Evolutionary conservation across 1,140 invertebrate species (phyloP).

Genomic region (Polypedilum vanderplanki): DNA sequence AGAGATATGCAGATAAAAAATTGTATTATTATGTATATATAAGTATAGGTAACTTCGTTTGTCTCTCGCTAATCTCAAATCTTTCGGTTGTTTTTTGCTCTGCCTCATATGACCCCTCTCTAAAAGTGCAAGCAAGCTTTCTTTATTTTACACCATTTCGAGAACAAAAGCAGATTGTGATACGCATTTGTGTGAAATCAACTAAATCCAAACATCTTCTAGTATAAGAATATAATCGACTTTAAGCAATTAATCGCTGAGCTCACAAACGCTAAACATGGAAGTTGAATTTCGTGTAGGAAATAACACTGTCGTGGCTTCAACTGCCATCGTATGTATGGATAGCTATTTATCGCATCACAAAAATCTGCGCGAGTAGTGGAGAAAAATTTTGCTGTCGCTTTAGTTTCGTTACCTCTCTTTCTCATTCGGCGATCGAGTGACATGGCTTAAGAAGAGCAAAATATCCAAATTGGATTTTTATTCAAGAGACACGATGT

Average conservation of each 20-base stretch:
- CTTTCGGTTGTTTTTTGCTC: too few relatives aligned
- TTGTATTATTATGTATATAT: neutral
- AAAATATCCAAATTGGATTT: constrained; percentile 3
- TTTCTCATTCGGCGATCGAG: neutral
- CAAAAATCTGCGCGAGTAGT: neutral
- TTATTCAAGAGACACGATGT: constrained; percentile 2
- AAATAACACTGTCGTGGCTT: neutral
- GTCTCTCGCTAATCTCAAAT: neutral
- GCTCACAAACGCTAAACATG: neutral
- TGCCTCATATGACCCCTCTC: neutral
- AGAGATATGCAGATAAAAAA: neutral
- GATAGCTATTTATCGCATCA: neutral
- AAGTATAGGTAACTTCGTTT: neutral
- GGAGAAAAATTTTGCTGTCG: neutral
- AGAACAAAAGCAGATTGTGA: neutral
- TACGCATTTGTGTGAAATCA: neutral
- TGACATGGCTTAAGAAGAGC: neutral
- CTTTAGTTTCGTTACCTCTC: neutral
- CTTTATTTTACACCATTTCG: neutral
- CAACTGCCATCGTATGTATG: neutral
- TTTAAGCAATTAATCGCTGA: neutral
- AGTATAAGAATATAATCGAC: neutral
- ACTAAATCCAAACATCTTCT: neutral
- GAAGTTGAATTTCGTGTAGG: constrained; percentile 17
- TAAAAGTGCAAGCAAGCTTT: neutral